Evolutionary conservation across 2,888 invertebrate species (phyloP).

Genomic region (Rhamphomyia laevipes): DNA sequence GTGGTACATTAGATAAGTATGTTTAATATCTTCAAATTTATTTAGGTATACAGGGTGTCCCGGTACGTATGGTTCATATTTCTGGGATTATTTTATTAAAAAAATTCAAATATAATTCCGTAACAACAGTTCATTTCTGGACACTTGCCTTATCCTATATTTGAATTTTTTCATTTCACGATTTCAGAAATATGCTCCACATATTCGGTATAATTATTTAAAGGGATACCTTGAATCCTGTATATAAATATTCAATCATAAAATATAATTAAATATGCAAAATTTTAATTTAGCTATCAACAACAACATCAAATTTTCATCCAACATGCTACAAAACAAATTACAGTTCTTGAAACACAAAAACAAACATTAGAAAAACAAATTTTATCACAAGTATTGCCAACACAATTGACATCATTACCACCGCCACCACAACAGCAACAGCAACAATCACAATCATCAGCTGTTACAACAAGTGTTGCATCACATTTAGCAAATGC

Average conservation of each 20-base stretch:
- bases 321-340: conserved; percentile 79
- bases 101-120: no score
- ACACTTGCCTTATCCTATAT: no score
- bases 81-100: neutral
- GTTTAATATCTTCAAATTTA: no score
- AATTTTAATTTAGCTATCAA: conserved; percentile 57
- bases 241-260: no score
- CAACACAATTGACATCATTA: conserved; percentile 24
- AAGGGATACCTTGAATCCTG: no score
- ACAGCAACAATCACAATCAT: conserved; percentile 25
- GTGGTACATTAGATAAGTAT: conserved; percentile 68
- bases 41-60: neutral
- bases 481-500: neutral
- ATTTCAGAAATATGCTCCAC: no score
- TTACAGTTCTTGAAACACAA: conserved; percentile 72
- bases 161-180: no score
- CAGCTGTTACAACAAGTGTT: neutral
- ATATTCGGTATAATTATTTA: no score
- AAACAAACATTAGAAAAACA: conserved; percentile 47
- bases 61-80: neutral
- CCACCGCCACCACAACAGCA: conserved; percentile 39
- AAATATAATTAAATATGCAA: neutral
- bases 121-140: no score
- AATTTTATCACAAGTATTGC: conserved; percentile 32
- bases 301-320: conserved; percentile 94